Base-by-base conservation (phyloP, 1,140 invertebrate species). In the Trichonephila clavata region DNA sequence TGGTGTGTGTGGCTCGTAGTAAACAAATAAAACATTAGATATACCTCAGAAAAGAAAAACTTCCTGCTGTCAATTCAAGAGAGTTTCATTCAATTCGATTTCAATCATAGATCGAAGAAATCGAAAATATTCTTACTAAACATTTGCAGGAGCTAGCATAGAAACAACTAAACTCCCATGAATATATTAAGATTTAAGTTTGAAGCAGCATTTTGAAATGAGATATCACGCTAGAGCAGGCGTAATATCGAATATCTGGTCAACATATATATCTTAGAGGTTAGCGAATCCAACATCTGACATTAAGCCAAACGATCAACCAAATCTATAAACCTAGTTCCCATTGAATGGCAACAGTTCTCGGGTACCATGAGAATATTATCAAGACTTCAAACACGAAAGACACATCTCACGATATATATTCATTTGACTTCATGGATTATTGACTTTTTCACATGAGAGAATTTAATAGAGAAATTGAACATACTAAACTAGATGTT, bases 301-400 rank as follows among this genome's bases (percentile, higher is more conserved):
- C 32, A 32, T 77, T 77, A 63, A 77, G 71, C 18, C 71, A 77
- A 77, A 24, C 71, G 20, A 39, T 77, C 71, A 77, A 39, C 71
- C 16, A 77, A 77, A 77, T 77, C 71, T 77, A 77, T 77, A 77
- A 77, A 77, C 71, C 68, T 18, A 77, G 27, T 77, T 77, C 71
- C 18, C 71, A 18, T 6, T 10, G 24, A 32, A 24, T 77, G 71
- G 18, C 71, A 39, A 77, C 65, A 68, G 65, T 21, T 68, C 32
- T 16, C 24, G 27, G 24, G 27, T 24, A 16, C 10, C 71, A 77
- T 32, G 71, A 39, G 27, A 77, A 77, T 39, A 77, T 77, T 27
- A 77, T 77, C 71, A 68, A 77, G 27, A 32, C 16, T 77, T 77
- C 27, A 24, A 77, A 32, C 68, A 77, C 27, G 71, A 77, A 77